Evolutionary conservation across 2,797 vertebrate species (phyloP).

Genomic region (Cryptoprocta ferox): DNA sequence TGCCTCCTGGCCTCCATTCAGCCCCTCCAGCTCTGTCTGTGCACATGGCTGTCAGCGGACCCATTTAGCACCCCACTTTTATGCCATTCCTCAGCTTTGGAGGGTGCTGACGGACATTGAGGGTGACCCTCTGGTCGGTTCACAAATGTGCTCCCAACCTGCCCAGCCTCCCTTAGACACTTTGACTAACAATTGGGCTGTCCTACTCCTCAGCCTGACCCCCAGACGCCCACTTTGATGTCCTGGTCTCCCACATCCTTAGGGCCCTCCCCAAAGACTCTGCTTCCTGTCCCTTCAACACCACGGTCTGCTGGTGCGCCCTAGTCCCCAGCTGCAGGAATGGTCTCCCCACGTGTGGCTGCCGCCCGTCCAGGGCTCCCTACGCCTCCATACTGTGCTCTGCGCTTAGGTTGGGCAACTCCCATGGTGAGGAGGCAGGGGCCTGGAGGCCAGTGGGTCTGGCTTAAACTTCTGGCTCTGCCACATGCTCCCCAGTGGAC

Average conservation of each 20-base stretch:
- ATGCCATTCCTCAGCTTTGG: background rate
- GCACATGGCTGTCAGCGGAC: background rate
- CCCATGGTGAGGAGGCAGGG: background rate
- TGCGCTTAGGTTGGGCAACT: background rate
- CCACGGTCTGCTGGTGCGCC: background rate
- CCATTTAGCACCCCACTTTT: background rate
- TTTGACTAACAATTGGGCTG: background rate
- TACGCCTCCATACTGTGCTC: background rate
- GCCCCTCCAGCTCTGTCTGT: background rate
- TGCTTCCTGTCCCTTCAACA: background rate
- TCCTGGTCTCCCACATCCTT: background rate
- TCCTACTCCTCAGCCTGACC: background rate
- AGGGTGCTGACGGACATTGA: background rate
- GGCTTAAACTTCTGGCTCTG: background rate
- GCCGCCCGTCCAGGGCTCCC: too few species aligned
- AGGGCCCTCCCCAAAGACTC: background rate
- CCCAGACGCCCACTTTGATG: background rate
- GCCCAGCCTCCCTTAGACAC: background rate
- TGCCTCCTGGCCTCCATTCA: background rate
- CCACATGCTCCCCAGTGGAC: background rate
- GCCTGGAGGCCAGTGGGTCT: background rate
- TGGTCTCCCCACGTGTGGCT: accelerated
- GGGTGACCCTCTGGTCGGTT: background rate
- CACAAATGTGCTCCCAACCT: background rate
- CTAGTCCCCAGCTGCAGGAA: background rate